Evolutionary conservation across 2,797 vertebrate genomes (phyloP).

Genomic region (Decapterus maruadsi): DNA sequence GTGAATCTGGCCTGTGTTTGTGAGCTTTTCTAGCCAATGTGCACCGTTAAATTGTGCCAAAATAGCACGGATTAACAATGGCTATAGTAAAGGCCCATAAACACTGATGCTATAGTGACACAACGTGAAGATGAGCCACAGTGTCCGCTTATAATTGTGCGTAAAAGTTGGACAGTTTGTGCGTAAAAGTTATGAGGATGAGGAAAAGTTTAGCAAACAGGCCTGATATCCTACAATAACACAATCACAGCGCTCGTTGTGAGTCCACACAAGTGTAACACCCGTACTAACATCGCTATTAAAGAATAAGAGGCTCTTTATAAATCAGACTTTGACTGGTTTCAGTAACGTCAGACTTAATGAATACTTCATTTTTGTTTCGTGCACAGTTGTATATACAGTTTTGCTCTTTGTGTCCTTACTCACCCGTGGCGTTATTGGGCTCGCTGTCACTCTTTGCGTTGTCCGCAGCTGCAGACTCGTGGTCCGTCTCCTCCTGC

Average conservation of each 20-base stretch:
- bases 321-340: not conserved
- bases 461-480: conserved; percentile 86
- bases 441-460: conserved; percentile 91
- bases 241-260: not conserved
- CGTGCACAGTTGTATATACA: not conserved
- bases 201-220: conserved; percentile 7
- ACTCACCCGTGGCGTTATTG: conserved; percentile 89
- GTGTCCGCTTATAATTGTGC: conserved; percentile 4
- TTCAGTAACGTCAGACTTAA: conserved; percentile 3
- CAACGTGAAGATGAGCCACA: not conserved
- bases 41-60: not conserved
- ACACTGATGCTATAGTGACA: not conserved
- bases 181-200: conserved; percentile 61
- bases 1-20: not conserved
- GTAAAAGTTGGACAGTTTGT: conserved; percentile 36
- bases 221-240: conserved; percentile 21
- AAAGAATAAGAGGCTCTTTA: not conserved
- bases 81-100: not conserved
- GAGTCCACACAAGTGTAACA: not conserved
- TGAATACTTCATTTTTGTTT: not conserved
- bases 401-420: not conserved
- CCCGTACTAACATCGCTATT: not conserved
- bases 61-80: not conserved
- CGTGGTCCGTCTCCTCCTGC: conserved; percentile 87
- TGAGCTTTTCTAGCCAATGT: not conserved